Evolutionary conservation across 2,888 invertebrate genomes (phyloP).

Genomic region (Celastrina argiolus): DNA sequence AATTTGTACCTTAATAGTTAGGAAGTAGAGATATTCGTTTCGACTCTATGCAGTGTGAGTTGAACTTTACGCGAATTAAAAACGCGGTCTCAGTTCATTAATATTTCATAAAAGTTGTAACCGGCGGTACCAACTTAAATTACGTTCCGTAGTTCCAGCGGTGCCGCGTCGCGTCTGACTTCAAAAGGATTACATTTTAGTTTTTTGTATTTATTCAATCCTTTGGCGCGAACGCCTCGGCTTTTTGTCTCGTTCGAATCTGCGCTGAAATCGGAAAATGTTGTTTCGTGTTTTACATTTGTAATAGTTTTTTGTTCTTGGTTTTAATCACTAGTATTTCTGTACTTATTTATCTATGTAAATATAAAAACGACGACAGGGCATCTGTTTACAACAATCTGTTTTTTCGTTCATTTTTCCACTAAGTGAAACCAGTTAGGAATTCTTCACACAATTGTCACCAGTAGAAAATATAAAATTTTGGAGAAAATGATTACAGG

Average conservation of each 20-base stretch:
- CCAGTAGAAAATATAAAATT: too few species aligned
- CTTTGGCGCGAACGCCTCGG: background rate
- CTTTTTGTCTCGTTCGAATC: background rate
- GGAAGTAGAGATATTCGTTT: too few species aligned
- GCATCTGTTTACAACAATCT: too few species aligned
- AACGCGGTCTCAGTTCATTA: conserved; percentile 5
- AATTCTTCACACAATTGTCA: too few species aligned
- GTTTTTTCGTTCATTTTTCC: too few species aligned
- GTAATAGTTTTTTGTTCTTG: background rate
- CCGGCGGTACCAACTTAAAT: conserved; percentile 3
- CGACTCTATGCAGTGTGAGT: background rate
- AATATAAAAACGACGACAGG: too few species aligned
- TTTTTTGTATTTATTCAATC: conserved; percentile 11
- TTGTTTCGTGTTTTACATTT: conserved; percentile 8
- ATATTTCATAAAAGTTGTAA: conserved; percentile 5
- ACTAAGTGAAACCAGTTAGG: too few species aligned
- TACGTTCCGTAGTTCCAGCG: background rate
- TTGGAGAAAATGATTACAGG: too few species aligned
- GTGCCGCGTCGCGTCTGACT: background rate
- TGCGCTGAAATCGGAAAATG: background rate
- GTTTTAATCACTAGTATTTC: background rate
- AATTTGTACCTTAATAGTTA: too few species aligned
- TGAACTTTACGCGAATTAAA: conserved; percentile 2
- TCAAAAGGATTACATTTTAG: conserved; percentile 10
- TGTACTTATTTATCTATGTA: too few species aligned